Conservation (phyloP, 2,888 invertebrate species). For the Drosophila emarginata region DNA sequence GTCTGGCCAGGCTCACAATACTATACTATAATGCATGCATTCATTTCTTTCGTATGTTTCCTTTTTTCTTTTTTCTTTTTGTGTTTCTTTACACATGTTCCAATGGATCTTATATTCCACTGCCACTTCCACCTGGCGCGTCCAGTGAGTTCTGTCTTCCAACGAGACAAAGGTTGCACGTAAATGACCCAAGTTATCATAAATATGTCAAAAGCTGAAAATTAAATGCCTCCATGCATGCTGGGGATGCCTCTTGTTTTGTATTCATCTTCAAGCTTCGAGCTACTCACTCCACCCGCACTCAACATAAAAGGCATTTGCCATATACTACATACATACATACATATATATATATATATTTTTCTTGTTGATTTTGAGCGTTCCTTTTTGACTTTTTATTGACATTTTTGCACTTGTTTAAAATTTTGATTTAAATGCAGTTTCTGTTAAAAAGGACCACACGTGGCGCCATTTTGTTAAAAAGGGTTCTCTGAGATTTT, state of each 20-base stretch:
- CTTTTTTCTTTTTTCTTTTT: neutral
- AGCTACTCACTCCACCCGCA: conserved; percentile 21
- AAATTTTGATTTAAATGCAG: conserved; percentile 72
- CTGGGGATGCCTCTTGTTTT: conserved; percentile 23
- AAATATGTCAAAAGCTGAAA: conserved; percentile 82
- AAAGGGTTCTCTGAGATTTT: too few species aligned
- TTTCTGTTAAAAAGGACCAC: conserved; percentile 60
- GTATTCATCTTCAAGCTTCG: neutral
- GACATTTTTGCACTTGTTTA: conserved; percentile 78
- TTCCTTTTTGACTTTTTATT: conserved; percentile 55
- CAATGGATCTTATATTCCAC: conserved; percentile 39
- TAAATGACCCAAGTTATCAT: conserved; percentile 82
- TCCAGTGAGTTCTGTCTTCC: conserved; percentile 12
- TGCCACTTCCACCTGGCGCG: conserved; percentile 76
- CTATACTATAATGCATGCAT: conserved; percentile 17
- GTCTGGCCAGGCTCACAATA: conserved; percentile 49
- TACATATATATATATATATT: neutral
- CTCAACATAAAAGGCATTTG: neutral
- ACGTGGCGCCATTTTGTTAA: conserved; percentile 65
- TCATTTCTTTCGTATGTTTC: neutral
- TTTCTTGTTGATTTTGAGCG: conserved; percentile 17
- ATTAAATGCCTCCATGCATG: conserved; percentile 80
- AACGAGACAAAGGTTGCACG: conserved; percentile 80
- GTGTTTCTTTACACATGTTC: conserved; percentile 18
- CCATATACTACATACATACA: neutral